Base-by-base conservation (phyloP, 2,888 invertebrate genomes). In the Drosophila glabriapex region DNA sequence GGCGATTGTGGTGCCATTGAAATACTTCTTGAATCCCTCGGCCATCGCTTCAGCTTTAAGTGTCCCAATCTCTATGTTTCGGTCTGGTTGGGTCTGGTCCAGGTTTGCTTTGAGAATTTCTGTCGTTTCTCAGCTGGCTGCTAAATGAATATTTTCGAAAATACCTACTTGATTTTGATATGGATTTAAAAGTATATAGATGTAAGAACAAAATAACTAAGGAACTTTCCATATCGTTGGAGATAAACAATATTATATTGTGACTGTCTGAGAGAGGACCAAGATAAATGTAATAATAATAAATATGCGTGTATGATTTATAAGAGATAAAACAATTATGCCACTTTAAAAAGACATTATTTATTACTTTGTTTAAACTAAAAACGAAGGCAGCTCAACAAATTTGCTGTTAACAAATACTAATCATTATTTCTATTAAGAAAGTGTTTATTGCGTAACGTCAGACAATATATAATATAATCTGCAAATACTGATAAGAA, bases 1-100 rank as follows among this genome's bases (percentile, higher is more conserved):
- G 16, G 29, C 50, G 1, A 78, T 19, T 50, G 82, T 82, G 58
- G 64, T 61, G 59, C 82, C 66, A 49, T 82, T 82, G 33, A 82
- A 82, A 43, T 76, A 64, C 55, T 84, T 82, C 50, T 82, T 84
- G 10, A 82, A 82, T 31, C 85, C 82, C 0, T 82, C 82, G 43
- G 76, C 68, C 82, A 82, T 82, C 43, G 76, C 49, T 52, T 43
- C 37, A 50, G 62, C 50, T 52, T 64, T n/a, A 33, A 54, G 52
- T 58, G 31, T 16, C 6, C 37, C 55, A n/a, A 39, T 39, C 29
- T 43, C 35, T 67, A 25, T 37, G 39, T 59, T 10, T 37, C 12
- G 33, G 33, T 56, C 50, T 46, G 31, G 28, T 49, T 58, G 64
- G 43, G 25, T 49, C 65, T 46, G 59, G 55, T 43, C 43, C 10